phyloP scores from a whole-genome alignment of 2,113 vertebrate species.

The Microcebus lehilahytsara region DNA sequence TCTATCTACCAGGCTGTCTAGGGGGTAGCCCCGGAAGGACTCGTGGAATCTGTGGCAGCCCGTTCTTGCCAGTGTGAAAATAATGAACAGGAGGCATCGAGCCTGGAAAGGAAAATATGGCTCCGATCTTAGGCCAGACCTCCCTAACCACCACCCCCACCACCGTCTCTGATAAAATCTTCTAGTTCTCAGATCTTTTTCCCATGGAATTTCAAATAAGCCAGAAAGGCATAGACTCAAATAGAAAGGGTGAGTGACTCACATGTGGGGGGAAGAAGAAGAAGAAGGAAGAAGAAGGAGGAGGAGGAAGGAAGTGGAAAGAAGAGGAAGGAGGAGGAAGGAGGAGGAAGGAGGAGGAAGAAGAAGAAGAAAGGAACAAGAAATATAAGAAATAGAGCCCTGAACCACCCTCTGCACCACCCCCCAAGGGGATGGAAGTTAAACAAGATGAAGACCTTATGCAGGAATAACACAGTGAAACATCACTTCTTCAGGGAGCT shows the following conservation, averaged over 20 bases:
- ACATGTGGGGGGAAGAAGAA: no score
- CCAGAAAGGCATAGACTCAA: background rate
- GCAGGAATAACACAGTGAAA: background rate
- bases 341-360: no score
- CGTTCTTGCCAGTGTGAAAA: background rate
- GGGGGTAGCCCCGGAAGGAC: background rate
- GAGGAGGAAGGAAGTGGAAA: no score
- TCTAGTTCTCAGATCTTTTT: background rate
- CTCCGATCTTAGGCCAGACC: background rate
- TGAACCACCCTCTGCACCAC: fast-evolving
- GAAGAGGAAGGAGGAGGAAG: no score
- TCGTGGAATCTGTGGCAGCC: background rate
- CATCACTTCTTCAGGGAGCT: background rate
- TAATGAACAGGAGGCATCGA: background rate
- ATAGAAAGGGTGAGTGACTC: background rate
- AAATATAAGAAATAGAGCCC: background rate
- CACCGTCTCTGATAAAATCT: background rate
- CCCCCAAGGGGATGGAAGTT: fast-evolving
- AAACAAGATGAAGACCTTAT: background rate
- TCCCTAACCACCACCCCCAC: background rate
- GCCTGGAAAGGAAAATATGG: background rate
- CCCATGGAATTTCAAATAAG: background rate
- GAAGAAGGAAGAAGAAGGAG: background rate
- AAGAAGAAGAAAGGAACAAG: background rate
- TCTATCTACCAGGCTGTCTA: background rate